Evolutionary conservation across 2,888 invertebrate species (phyloP).

Genomic region (Scaptomyza tumidula): DNA sequence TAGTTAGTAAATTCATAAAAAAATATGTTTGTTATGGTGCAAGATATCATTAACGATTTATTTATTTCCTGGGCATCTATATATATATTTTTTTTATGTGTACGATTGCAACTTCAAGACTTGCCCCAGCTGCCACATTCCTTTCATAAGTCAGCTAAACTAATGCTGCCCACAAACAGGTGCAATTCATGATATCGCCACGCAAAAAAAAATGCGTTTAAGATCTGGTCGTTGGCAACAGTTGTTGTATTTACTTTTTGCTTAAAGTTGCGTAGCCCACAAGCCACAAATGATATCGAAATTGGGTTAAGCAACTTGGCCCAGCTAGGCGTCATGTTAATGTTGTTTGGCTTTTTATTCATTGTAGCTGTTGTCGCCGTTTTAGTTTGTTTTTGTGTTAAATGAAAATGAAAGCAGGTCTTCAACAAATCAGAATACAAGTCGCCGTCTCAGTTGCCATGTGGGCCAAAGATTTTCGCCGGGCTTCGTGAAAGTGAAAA

Average conservation of each 20-base stretch:
- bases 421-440: conserved; percentile 53
- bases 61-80: no score
- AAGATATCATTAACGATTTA: no score
- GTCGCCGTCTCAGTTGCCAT: conserved; percentile 30
- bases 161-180: conserved; percentile 57
- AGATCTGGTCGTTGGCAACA: conserved; percentile 32
- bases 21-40: no score
- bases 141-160: conserved; percentile 19
- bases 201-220: conserved; percentile 66
- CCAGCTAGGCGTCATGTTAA: conserved; percentile 35
- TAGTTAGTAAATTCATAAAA: no score
- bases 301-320: conserved; percentile 72
- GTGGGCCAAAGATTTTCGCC: conserved; percentile 36
- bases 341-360: conserved; percentile 16
- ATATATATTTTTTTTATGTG: neutral
- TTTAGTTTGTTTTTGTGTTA: conserved; percentile 49
- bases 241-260: conserved; percentile 18
- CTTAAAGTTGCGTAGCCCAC: conserved; percentile 69
- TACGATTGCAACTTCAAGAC: conserved; percentile 11
- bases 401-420: conserved; percentile 78
- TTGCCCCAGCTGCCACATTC: conserved; percentile 26
- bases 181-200: conserved; percentile 39
- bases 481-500: conserved; percentile 63
- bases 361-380: conserved; percentile 27
- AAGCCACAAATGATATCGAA: conserved; percentile 62